Evolutionary conservation across 2,888 invertebrate species (phyloP).

Genomic region (Cyrtodaria siliqua): DNA sequence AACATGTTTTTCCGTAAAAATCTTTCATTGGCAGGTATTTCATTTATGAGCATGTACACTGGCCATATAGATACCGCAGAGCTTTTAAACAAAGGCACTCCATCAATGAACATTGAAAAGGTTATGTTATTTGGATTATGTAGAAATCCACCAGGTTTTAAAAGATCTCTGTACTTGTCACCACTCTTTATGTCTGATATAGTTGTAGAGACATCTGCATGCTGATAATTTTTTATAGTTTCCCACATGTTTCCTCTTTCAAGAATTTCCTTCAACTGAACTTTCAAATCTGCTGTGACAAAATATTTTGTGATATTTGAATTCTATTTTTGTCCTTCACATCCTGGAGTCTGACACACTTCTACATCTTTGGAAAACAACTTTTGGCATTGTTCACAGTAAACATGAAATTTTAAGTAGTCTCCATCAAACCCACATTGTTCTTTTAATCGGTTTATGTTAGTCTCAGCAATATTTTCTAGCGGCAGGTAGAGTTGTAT

Average conservation of each 20-base stretch:
- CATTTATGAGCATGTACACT: constrained; percentile 44
- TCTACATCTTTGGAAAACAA: too few species aligned
- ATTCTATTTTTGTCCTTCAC: constrained; percentile 15
- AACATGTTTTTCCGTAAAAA: constrained; percentile 42
- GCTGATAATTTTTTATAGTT: constrained; percentile 2
- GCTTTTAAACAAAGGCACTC: constrained; percentile 23
- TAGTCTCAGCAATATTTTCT: constrained; percentile 20
- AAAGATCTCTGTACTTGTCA: constrained; percentile 27
- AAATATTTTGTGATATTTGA: constrained; percentile 10
- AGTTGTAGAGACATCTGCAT: not conserved
- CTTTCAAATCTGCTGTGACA: constrained; percentile 16
- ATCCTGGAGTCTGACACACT: constrained; percentile 31
- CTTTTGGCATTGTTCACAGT: too few species aligned
- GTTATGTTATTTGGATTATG: constrained; percentile 19
- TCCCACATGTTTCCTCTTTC: constrained; percentile 30
- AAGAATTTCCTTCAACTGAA: constrained; percentile 32
- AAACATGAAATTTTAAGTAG: too few species aligned
- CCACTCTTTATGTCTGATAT: constrained; percentile 39
- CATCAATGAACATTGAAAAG: constrained; percentile 26
- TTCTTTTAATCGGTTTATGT: too few species aligned
- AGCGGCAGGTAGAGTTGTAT: constrained; percentile 29
- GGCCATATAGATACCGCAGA: constrained; percentile 37
- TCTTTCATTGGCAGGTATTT: constrained; percentile 28
- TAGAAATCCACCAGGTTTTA: constrained; percentile 16
- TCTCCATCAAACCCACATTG: too few species aligned